Base-by-base conservation (phyloP, 2,888 invertebrate genomes). In the Drosophila glabriapex region DNA sequence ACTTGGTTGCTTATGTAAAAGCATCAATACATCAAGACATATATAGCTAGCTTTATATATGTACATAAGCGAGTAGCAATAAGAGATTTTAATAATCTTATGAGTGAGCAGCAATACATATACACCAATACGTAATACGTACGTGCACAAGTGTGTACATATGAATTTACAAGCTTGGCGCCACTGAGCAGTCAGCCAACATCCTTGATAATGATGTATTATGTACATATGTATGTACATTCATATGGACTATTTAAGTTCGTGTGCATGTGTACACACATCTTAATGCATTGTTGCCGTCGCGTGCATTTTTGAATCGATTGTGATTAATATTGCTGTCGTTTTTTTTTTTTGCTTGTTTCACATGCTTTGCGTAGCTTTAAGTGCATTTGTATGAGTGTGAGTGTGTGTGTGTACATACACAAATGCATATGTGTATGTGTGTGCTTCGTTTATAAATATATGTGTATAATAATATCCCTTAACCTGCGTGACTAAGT, bases 91-190 rank as follows among this genome's bases (percentile, higher is more conserved):
- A 16, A 2, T 46, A 46, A 46, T 46, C 16, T 46, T 25, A 25
- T 14, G 14, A 25, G 46, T 25, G 46, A 16, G 25, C 25, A 46
- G 46, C 22, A 16, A 10, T 25, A n/a, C 16, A 19, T 31, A n/a
- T 37, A 10, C 16, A 50, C 55, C 25, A 35, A 22, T 39, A 54
- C 22, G 35, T 35, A 35, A 25, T 58, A n/a, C 54, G 25, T 68
- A 33, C n/a, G 33, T 28, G 12, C 3, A 5, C 29, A 59, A 39
- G 59, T n/a, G 35, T n/a, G n/a, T 55, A 50, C 6, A n/a, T 46
- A 46, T 52, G 29, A 3, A n/a, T 29, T 52, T 29, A 52, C 50
- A 29, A 29, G 50, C 29, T 29, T 29, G 50, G 19, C 29, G 50
- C 22, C 46, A 46, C 22, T 25, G 46, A 16, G 7, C 46, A 4